Base-by-base conservation (phyloP, 2,888 invertebrate species). In the Mycalesis mineus region DNA sequence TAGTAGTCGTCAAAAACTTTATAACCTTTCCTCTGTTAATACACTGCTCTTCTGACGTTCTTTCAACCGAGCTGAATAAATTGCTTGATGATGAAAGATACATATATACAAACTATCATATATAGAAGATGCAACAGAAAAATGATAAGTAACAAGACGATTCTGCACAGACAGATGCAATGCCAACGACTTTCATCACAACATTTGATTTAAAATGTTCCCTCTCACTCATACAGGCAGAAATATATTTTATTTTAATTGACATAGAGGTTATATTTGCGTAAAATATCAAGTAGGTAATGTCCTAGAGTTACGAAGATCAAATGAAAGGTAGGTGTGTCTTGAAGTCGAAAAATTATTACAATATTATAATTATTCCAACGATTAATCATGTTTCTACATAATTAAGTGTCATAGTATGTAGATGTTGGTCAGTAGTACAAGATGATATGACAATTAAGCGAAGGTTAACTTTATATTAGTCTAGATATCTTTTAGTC, bases 291-390 rank as follows among this genome's bases (percentile, higher is more conserved):
- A 17, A 29, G 7, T n/a, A n/a, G n/a, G n/a, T n/a, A 1, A 14
- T 6, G 45, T 14, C 13, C 45, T 29, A 45, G 15, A 28, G 22
- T n/a, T 1, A 17, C 17, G 48, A 36, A 37, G 11, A 49, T 17
- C 6, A 49, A 17, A 36, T 13, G 33, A 22, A 49, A 49, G 48
- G n/a, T 15, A 37, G 48, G 36, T 15, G 48, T 37, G 48, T 49
- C 36, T 36, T 17, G 36, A n/a, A 36, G 2, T 48, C 48, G 42
- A 48, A 48, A 48, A 48, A 48, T 17, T 3, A 36, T 36, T 36
- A 48, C 45, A 36, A 48, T 49, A 37, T 36, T 37, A 47, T 49
- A 49, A 49, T 33, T 47, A 49, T 49, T 11, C 5, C 11, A 7
- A 37, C 2, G 48, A 49, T 48, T 17, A 36, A 48, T 49, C 13